Evolutionary conservation across 2,888 invertebrate species (phyloP).

Genomic region (Eurytoma adleriae): DNA sequence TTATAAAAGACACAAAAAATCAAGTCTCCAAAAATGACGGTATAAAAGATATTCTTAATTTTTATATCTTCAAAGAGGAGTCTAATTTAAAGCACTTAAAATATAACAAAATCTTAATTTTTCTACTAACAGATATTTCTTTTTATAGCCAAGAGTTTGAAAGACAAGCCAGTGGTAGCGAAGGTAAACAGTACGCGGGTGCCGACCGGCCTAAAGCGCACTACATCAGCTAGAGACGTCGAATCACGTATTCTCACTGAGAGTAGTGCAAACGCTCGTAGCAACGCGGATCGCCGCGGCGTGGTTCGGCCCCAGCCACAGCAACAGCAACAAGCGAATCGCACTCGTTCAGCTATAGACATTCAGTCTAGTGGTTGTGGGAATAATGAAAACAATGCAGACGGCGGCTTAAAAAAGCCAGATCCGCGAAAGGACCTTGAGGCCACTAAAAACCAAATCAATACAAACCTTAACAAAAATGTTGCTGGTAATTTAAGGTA

Average conservation of each 20-base stretch:
- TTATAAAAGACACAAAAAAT: slow-evolving; percentile 69
- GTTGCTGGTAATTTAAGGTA: slow-evolving; percentile 51
- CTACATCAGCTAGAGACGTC: slow-evolving; percentile 59
- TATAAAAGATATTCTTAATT: slow-evolving; percentile 21
- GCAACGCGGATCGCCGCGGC: slow-evolving; percentile 54
- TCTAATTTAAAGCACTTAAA: not conserved
- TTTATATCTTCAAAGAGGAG: no score
- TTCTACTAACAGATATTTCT: no score
- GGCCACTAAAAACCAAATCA: slow-evolving; percentile 67
- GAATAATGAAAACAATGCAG: slow-evolving; percentile 56
- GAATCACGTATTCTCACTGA: slow-evolving; percentile 62
- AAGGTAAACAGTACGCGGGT: slow-evolving; percentile 63
- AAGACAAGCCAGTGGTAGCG: slow-evolving; percentile 63
- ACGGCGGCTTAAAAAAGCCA: slow-evolving; percentile 53
- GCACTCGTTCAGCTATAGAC: slow-evolving; percentile 32
- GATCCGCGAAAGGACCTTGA: slow-evolving; percentile 61
- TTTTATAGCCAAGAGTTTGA: slow-evolving; percentile 58
- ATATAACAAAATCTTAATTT: not conserved
- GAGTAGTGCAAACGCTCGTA: slow-evolving; percentile 58
- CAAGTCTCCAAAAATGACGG: slow-evolving; percentile 64
- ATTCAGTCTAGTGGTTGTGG: slow-evolving; percentile 32
- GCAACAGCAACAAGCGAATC: slow-evolving; percentile 30
- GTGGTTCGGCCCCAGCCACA: slow-evolving; percentile 47
- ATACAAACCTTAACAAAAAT: slow-evolving; percentile 63
- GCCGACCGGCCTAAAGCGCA: slow-evolving; percentile 60